Percentiles rank a stretch among this genome's conserved stretches.
Conservation (phyloP, 1,140 invertebrate species). For the Drosophila serrata region DNA sequence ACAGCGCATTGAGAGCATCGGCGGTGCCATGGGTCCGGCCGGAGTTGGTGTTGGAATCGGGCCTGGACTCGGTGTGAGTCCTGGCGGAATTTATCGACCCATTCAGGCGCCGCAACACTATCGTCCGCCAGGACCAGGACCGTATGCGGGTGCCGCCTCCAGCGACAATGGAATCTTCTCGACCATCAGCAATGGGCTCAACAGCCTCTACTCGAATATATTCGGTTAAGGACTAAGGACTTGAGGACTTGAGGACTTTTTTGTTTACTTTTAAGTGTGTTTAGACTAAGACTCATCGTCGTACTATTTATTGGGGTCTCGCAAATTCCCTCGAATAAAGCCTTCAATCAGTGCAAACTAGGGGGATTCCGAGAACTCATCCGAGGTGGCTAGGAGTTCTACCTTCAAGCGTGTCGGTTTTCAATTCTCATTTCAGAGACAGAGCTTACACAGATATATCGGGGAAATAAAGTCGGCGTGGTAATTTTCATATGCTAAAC, state of each 20-base stretch:
- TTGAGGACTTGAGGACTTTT: constrained; percentile 26
- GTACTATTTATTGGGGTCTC: constrained; percentile 40
- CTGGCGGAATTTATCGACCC: constrained; percentile 63
- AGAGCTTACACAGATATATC: not conserved
- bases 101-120: constrained; percentile 84
- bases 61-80: constrained; percentile 14
- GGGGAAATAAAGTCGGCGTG: constrained; percentile 19
- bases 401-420: not conserved
- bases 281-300: constrained; percentile 33
- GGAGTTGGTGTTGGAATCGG: constrained; percentile 40
- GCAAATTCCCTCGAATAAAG: constrained; percentile 15
- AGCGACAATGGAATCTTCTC: constrained; percentile 89
- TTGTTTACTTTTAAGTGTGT: constrained; percentile 42
- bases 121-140: constrained; percentile 85
- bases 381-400: not conserved
- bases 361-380: not conserved
- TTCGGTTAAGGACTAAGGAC: constrained; percentile 88
- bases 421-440: not conserved
- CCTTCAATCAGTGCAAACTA: constrained; percentile 40
- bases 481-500: not conserved
- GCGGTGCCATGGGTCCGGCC: constrained; percentile 33
- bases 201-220: constrained; percentile 90
- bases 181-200: constrained; percentile 91
- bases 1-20: constrained; percentile 72
- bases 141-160: constrained; percentile 59